phyloP scores from a whole-genome alignment of 2,113 vertebrate genomes.

The Pachycephala philippinensis region DNA sequence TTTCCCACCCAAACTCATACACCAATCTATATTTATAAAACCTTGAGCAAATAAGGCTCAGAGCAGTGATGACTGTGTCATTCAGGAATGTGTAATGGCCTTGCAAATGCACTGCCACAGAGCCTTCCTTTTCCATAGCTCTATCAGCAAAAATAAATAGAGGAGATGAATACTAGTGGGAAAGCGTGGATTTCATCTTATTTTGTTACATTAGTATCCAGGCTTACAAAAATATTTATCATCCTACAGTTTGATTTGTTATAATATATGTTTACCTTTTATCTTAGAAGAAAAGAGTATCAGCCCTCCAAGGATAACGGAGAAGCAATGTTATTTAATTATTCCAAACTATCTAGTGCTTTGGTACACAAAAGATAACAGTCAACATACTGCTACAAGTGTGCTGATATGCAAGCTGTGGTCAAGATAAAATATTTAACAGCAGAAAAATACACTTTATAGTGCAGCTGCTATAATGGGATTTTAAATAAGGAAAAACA shows the following conservation, averaged over 20 bases:
- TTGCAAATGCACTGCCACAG: conserved; percentile 5
- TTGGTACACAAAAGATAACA: conserved; percentile 66
- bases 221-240: conserved; percentile 63
- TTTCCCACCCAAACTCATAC: neutral
- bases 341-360: conserved; percentile 59
- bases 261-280: conserved; percentile 69
- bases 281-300: conserved; percentile 60
- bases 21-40: conserved; percentile 13
- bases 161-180: neutral
- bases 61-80: neutral
- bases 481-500: conserved; percentile 46
- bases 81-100: conserved; percentile 7
- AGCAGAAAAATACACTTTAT: conserved; percentile 37
- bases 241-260: conserved; percentile 49
- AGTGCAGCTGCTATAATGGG: conserved; percentile 14
- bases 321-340: conserved; percentile 64
- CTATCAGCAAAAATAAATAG: conserved; percentile 40
- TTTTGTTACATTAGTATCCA: conserved; percentile 53
- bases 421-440: conserved; percentile 68
- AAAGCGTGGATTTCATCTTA: conserved; percentile 40
- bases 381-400: conserved; percentile 62
- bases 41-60: conserved; percentile 24
- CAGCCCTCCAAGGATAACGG: conserved; percentile 7
- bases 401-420: conserved; percentile 55
- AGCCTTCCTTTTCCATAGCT: neutral